These are phyloP conservation scores for Ovis canadensis DNA, from an alignment of 2,113 vertebrate species.

Conservation along the genomic window DNA sequence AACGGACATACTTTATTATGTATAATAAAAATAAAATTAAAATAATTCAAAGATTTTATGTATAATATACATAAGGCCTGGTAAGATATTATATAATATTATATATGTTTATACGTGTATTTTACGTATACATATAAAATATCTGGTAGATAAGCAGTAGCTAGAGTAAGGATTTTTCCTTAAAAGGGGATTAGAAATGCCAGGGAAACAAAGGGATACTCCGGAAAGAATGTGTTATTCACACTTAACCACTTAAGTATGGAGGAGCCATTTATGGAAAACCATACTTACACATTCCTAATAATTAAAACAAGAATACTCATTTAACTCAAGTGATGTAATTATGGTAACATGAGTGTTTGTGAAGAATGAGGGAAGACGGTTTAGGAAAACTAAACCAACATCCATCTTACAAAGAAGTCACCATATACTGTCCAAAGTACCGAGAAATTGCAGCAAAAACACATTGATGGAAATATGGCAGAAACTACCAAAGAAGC, in stretches of 20 bases:
- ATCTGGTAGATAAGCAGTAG: not conserved
- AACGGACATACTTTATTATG: not conserved
- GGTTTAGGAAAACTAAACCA: constrained; percentile 9
- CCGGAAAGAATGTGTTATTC: not conserved
- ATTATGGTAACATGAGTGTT: not conserved
- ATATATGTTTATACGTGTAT: not conserved
- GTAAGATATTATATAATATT: not conserved
- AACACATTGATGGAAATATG: not conserved
- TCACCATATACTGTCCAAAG: not conserved
- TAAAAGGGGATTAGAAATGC: not conserved
- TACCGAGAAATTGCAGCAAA: not conserved
- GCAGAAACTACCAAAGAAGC: not conserved
- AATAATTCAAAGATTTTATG: not conserved
- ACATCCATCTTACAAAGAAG: not conserved
- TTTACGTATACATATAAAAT: not conserved
- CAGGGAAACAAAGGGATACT: not conserved
- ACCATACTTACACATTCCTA: not conserved
- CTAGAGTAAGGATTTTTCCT: not conserved
- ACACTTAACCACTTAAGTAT: not conserved
- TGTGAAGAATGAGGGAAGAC: not conserved
- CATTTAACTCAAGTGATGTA: not conserved
- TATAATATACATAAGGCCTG: not conserved
- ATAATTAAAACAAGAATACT: not conserved
- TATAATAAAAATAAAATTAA: not conserved
- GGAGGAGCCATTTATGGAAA: not conserved